Evolutionary conservation across 2,888 invertebrate genomes (phyloP).

Genomic region (Apotomis turbidana): DNA sequence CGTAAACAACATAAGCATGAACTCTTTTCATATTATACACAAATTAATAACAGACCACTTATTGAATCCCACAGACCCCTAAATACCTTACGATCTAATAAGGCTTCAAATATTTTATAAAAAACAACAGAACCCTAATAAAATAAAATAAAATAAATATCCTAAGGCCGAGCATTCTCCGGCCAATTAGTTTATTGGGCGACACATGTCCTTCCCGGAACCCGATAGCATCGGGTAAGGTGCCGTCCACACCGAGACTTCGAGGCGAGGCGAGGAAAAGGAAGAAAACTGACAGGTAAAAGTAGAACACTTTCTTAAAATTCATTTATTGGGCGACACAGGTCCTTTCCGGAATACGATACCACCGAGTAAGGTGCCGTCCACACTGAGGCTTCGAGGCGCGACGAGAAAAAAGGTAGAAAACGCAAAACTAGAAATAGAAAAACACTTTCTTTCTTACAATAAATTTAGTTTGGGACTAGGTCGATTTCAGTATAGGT

Average conservation of each 20-base stretch:
- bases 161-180: conserved; percentile 67
- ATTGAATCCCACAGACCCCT: neutral
- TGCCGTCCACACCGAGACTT: conserved; percentile 1
- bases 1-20: no score
- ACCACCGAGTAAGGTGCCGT: conserved; percentile 60
- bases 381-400: neutral
- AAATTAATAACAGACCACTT: neutral
- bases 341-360: conserved; percentile 80
- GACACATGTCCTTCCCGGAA: conserved; percentile 81
- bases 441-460: no score
- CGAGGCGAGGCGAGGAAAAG: no score
- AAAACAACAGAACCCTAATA: conserved; percentile 47
- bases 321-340: conserved; percentile 82
- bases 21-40: no score
- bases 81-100: conserved; percentile 30
- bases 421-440: no score
- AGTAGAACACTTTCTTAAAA: conserved; percentile 47
- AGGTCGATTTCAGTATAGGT: no score
- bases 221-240: conserved; percentile 70
- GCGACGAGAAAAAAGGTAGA: no score
- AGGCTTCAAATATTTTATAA: conserved; percentile 25
- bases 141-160: conserved; percentile 63
- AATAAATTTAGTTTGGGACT: conserved; percentile 42
- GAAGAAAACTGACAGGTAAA: no score
- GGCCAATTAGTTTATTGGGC: conserved; percentile 82